Evolutionary conservation across 2,888 invertebrate genomes (phyloP).

Genomic region (Drosophila niveifrons): DNA sequence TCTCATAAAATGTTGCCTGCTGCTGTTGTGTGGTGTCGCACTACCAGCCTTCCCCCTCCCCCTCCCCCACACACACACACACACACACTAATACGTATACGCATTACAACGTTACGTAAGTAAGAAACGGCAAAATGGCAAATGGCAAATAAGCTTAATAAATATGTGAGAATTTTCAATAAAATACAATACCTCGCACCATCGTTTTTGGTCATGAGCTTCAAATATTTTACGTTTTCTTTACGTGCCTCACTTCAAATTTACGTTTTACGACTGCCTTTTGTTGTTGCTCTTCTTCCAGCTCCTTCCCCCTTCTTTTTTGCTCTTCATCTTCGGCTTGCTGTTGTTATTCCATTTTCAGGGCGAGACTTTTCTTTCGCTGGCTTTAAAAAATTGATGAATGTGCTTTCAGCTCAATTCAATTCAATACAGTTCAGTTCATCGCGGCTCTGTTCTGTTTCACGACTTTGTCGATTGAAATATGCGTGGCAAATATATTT

Average conservation of each 20-base stretch:
- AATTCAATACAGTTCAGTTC: conserved; percentile 6
- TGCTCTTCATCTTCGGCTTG: neutral
- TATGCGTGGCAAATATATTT: conserved; percentile 49
- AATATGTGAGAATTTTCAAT: conserved; percentile 68
- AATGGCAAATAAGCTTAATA: conserved; percentile 51
- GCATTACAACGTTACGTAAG: conserved; percentile 52
- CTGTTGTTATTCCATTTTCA: conserved; percentile 15
- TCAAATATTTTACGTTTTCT: conserved; percentile 61
- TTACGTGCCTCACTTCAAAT: conserved; percentile 67
- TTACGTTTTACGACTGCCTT: conserved; percentile 52
- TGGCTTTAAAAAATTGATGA: conserved; percentile 69
- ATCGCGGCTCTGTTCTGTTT: conserved; percentile 3
- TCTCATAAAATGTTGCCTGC: conserved; percentile 46
- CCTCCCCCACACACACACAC: conserved; percentile 7
- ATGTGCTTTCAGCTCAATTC: conserved; percentile 44
- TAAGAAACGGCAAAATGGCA: conserved; percentile 41
- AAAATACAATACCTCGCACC: conserved; percentile 51
- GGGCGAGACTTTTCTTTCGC: conserved; percentile 13
- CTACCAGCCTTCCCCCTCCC: conserved; percentile 10
- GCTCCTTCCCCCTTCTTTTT: neutral
- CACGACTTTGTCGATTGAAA: conserved; percentile 24
- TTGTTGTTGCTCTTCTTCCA: conserved; percentile 13
- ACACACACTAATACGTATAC: conserved; percentile 1
- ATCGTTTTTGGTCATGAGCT: conserved; percentile 47
- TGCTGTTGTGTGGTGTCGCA: conserved; percentile 26